phyloP scores from a whole-genome alignment of 2,797 vertebrate species.

The Mus spretus region DNA sequence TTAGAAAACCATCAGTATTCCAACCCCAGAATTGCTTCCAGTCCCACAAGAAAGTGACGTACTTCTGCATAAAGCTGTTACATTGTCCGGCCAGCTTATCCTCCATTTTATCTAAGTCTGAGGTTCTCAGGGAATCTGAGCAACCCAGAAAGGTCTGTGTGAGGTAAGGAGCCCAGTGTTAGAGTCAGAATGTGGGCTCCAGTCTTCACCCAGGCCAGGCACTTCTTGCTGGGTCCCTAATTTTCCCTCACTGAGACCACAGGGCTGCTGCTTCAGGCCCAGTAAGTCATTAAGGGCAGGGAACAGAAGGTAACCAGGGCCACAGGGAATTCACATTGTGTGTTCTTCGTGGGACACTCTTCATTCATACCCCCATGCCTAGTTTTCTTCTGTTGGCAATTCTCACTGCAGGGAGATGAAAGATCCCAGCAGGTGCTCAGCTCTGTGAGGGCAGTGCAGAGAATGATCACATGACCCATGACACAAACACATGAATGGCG shows the following conservation, averaged over 20 bases:
- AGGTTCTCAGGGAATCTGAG: background rate
- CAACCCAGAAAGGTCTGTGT: background rate
- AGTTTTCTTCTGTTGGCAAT: accelerated
- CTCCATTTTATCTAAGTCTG: background rate
- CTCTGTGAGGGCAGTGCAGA: background rate
- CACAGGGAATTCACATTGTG: accelerated
- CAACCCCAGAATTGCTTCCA: too few relatives aligned
- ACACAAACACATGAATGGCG: too few relatives aligned
- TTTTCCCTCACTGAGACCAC: background rate
- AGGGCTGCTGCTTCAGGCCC: background rate
- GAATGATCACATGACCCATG: accelerated
- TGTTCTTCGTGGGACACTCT: background rate
- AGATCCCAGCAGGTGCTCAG: background rate
- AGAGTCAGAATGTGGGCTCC: background rate
- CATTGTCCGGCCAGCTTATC: accelerated
- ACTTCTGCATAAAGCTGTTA: accelerated
- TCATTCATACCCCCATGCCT: accelerated
- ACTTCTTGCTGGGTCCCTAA: background rate
- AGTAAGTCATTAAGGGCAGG: accelerated
- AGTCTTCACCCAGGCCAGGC: too few relatives aligned
- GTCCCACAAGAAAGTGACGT: accelerated
- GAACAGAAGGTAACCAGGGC: background rate
- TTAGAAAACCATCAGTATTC: too few relatives aligned
- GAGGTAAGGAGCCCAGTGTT: accelerated
- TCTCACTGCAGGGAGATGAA: background rate